Evolutionary conservation across 2,888 invertebrate species (phyloP).

Genomic region (Nemapogon koenigi): DNA sequence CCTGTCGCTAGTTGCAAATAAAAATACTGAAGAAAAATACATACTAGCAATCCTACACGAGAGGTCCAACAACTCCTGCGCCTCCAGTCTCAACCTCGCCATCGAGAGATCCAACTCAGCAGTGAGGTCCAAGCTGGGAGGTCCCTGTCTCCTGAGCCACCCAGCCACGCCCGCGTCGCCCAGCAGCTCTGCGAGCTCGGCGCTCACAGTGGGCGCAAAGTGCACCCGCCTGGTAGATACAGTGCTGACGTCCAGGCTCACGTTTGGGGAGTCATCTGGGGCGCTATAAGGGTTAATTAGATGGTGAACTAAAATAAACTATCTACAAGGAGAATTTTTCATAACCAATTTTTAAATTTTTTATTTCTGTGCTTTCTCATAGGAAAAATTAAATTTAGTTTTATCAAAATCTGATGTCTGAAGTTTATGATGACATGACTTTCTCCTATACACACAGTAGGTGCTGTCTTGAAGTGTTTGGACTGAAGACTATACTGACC

Average conservation of each 20-base stretch:
- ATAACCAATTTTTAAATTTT: too few relatives aligned
- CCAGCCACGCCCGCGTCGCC: slow-evolving; percentile 48
- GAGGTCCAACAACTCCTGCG: slow-evolving; percentile 72
- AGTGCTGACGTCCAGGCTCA: slow-evolving; percentile 27
- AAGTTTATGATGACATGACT: too few relatives aligned
- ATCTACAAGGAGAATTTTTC: too few relatives aligned
- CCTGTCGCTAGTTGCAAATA: too few relatives aligned
- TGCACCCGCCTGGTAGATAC: slow-evolving; percentile 64
- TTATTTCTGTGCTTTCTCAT: too few relatives aligned
- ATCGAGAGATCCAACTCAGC: slow-evolving; percentile 73
- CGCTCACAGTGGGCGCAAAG: slow-evolving; percentile 73
- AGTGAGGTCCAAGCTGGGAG: slow-evolving; percentile 64
- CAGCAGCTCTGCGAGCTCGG: slow-evolving; percentile 35
- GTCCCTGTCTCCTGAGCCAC: slow-evolving; percentile 29
- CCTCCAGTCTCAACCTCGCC: slow-evolving; percentile 71
- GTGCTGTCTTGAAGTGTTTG: too few relatives aligned
- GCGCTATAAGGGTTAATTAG: neutral
- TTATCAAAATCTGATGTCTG: too few relatives aligned
- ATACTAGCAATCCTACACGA: slow-evolving; percentile 39
- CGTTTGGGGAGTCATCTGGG: neutral
- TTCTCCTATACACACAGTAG: too few relatives aligned
- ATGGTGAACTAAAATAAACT: too few relatives aligned
- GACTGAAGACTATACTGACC: too few relatives aligned
- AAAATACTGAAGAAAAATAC: too few relatives aligned
- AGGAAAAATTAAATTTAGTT: too few relatives aligned